Evolutionary conservation across 1,140 invertebrate species (phyloP).

Genomic region (Tetramorium parvispinum): DNA sequence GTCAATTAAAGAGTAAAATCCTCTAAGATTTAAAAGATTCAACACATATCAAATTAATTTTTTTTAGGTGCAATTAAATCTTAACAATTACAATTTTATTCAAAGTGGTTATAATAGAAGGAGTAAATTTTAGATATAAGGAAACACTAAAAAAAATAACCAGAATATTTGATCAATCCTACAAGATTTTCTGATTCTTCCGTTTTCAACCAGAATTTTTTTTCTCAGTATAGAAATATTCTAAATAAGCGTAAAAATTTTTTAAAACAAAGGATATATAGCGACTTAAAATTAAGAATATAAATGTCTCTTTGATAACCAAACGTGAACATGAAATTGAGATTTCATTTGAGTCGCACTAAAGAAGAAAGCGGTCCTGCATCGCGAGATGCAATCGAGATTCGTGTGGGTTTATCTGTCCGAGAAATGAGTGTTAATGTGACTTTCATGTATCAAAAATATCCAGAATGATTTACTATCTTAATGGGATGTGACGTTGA

Average conservation of each 20-base stretch:
- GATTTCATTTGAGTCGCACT: background rate
- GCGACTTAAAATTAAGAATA: background rate
- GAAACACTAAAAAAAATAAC: background rate
- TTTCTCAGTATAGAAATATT: background rate
- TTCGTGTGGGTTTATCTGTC: constrained; percentile 53
- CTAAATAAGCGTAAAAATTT: background rate
- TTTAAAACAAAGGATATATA: background rate
- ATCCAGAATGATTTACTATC: constrained; percentile 63
- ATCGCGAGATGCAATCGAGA: background rate
- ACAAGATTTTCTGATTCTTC: too few relatives aligned
- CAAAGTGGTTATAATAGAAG: background rate
- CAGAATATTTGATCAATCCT: too few relatives aligned
- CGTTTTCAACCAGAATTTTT: too few relatives aligned
- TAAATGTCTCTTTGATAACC: background rate
- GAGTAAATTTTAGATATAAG: background rate
- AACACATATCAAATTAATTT: too few relatives aligned
- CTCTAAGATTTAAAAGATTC: too few relatives aligned
- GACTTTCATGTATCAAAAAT: constrained; percentile 65
- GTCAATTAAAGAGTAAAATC: too few relatives aligned
- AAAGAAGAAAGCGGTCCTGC: background rate
- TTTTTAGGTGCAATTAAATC: background rate
- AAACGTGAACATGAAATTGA: background rate
- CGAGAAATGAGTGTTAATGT: constrained; percentile 65
- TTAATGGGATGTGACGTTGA: constrained; percentile 66
- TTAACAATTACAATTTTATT: background rate